Percentiles rank a stretch among this genome's conserved stretches.
phyloP scores from a whole-genome alignment of 2,888 invertebrate genomes.

The Dioctria linearis region DNA sequence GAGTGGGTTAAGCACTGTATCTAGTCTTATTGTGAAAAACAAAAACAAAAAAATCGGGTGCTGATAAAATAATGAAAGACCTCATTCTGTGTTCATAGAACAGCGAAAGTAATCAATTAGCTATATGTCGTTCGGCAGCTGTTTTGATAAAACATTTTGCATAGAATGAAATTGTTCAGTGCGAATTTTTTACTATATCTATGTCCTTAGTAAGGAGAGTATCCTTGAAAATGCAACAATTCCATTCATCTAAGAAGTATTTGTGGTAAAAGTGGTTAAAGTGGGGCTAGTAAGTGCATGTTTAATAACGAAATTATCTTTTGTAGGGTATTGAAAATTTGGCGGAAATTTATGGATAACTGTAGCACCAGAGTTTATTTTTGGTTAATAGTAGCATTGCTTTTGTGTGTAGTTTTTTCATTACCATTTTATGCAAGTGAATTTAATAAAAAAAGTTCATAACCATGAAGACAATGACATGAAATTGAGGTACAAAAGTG shows the following conservation, averaged over 20 bases:
- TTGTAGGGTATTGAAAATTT: background rate
- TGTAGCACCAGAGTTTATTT: background rate
- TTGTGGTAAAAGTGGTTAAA: background rate
- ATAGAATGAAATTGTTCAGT: slow-evolving; percentile 6
- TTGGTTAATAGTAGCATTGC: background rate
- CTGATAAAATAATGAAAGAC: background rate
- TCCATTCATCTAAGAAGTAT: background rate
- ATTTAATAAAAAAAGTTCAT: background rate
- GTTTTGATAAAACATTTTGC: background rate
- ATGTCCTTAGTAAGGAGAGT: background rate
- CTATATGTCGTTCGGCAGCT: background rate
- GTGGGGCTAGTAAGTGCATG: no score
- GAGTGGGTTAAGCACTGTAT: slow-evolving; percentile 24
- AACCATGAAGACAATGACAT: background rate
- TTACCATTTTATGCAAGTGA: background rate
- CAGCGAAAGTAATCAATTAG: slow-evolving; percentile 10
- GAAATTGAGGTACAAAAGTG: background rate
- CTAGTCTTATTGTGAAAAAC: background rate
- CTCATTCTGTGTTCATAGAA: background rate
- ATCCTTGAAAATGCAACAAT: background rate
- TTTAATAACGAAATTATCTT: no score
- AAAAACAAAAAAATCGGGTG: background rate
- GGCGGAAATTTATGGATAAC: background rate
- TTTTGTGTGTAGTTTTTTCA: background rate
- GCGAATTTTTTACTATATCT: background rate